A percentile compares a stretch with the other conserved stretches of the same genome.
Evolutionary conservation across 2,888 invertebrate genomes (phyloP).

Genomic region (Hofmannophila pseudospretella): DNA sequence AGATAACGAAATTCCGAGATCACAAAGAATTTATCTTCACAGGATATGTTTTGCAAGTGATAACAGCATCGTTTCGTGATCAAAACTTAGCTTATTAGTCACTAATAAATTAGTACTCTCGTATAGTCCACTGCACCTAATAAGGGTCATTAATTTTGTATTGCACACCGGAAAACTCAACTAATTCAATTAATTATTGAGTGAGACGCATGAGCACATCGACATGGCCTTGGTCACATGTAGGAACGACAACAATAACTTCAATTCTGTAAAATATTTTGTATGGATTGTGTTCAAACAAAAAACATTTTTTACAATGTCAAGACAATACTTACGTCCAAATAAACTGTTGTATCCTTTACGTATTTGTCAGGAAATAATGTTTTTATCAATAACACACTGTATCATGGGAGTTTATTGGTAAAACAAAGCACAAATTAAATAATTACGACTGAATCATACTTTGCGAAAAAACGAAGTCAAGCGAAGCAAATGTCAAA

Average conservation of each 20-base stretch:
- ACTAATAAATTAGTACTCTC: conserved; percentile 6
- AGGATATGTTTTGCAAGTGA: conserved; percentile 18
- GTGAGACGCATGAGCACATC: conserved; percentile 20
- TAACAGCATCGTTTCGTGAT: conserved; percentile 40
- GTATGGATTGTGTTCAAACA: background rate
- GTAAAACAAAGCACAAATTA: conserved; percentile 27
- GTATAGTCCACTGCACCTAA: too few species aligned
- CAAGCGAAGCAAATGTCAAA: conserved; percentile 7
- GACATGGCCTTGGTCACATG: conserved; percentile 55
- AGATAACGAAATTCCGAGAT: background rate
- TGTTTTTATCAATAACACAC: conserved; percentile 22
- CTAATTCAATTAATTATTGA: conserved; percentile 28
- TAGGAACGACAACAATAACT: conserved; percentile 44
- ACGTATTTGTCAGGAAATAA: conserved; percentile 7
- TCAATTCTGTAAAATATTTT: conserved; percentile 22
- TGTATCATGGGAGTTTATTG: conserved; percentile 24
- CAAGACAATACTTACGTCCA: conserved; percentile 18
- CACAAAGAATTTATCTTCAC: background rate
- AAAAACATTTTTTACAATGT: background rate
- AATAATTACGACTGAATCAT: conserved; percentile 57
- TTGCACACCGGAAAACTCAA: background rate
- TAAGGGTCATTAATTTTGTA: too few species aligned
- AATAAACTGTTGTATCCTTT: conserved; percentile 8
- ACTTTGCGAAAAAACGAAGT: conserved; percentile 16
- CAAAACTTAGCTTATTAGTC: conserved; percentile 29